A percentile compares a stretch with the other conserved stretches of the same genome.
phyloP scores from a whole-genome alignment of 2,113 vertebrate genomes.

The Athene cunicularia region DNA sequence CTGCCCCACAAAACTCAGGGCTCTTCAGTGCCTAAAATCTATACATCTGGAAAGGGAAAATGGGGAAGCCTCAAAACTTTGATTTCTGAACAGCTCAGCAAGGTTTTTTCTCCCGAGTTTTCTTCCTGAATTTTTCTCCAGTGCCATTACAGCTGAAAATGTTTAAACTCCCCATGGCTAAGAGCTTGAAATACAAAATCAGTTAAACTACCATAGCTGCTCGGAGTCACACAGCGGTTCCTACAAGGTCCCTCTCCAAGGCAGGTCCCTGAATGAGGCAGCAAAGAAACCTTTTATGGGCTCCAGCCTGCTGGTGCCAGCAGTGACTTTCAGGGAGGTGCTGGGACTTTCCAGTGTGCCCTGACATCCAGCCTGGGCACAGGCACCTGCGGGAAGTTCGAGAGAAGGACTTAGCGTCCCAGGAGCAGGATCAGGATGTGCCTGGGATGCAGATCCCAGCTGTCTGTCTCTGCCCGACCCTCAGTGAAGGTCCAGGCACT shows the following conservation, averaged over 20 bases:
- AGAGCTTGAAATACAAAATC: background rate
- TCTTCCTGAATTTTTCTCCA: background rate
- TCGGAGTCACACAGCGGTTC: rapidly evolving
- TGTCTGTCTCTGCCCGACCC: background rate
- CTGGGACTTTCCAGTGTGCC: background rate
- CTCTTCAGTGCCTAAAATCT: background rate
- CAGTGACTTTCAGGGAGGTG: background rate
- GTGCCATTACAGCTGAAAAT: background rate
- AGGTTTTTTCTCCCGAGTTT: background rate
- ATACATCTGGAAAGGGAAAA: background rate
- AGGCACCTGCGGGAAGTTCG: background rate
- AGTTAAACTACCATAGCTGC: background rate
- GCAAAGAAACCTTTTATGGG: background rate
- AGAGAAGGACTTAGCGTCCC: background rate
- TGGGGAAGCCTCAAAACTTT: background rate
- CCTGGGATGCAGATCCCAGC: background rate
- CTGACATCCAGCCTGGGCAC: background rate
- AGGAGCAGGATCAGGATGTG: background rate
- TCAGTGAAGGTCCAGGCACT: background rate
- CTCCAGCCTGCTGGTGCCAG: background rate
- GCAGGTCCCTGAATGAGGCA: background rate
- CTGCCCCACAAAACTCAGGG: background rate
- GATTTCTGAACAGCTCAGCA: background rate
- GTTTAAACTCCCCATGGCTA: background rate
- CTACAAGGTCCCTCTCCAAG: background rate